phyloP scores from a whole-genome alignment of 2,113 vertebrate genomes.

The Cyphomyrus discorhynchus region DNA sequence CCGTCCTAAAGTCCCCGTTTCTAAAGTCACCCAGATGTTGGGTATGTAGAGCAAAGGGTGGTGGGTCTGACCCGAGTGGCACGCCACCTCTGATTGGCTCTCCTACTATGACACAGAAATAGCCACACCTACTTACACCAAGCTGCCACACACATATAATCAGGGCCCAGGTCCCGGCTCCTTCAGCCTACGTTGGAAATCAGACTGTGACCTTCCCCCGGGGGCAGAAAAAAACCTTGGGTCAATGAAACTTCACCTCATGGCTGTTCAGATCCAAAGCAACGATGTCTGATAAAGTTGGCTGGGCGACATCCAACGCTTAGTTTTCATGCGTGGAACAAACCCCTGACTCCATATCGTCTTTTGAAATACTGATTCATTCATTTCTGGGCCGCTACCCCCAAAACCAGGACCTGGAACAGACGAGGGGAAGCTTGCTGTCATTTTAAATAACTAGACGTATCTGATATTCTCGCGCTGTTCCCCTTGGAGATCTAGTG shows the following conservation, averaged over 20 bases:
- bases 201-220: constrained; percentile 10
- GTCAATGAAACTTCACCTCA: background rate
- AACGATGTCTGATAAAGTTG: background rate
- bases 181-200: background rate
- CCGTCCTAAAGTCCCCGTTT: no score
- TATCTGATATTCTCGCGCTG: background rate
- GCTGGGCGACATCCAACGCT: background rate
- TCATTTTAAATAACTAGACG: background rate
- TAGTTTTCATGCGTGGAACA: background rate
- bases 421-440: background rate
- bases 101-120: background rate
- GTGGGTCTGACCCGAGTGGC: background rate
- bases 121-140: background rate
- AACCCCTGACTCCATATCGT: background rate
- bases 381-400: background rate
- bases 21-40: background rate
- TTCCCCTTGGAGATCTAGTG: background rate
- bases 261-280: background rate
- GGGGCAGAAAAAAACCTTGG: background rate
- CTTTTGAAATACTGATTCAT: background rate
- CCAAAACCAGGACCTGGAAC: background rate
- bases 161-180: background rate
- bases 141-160: background rate
- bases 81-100: background rate
- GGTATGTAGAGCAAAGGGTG: background rate